Percentiles rank a stretch among this genome's conserved stretches.
Evolutionary conservation across 2,113 vertebrate species (phyloP).

Genomic region (Tachysurus vachellii): DNA sequence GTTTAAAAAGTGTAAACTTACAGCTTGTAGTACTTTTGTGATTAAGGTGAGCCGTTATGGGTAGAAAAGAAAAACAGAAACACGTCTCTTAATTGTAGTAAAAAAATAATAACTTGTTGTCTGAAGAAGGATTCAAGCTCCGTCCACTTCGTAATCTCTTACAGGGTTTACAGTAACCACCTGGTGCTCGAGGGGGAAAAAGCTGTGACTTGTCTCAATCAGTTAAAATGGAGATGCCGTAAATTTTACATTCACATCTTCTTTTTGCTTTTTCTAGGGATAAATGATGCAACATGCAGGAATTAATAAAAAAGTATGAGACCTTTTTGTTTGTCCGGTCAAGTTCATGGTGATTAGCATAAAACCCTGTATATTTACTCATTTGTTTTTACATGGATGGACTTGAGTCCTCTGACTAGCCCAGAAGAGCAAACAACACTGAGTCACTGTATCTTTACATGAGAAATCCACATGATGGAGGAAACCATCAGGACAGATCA

Average conservation of each 20-base stretch:
- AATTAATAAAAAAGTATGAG: not conserved
- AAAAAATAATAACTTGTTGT: not conserved
- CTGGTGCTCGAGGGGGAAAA: not conserved
- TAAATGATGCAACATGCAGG: not conserved
- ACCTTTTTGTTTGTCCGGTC: not conserved
- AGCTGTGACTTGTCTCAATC: too few relatives aligned
- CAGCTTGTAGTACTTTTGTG: not conserved
- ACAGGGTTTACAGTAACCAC: not conserved
- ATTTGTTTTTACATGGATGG: too few relatives aligned
- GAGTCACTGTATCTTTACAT: not conserved
- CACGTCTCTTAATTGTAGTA: not conserved
- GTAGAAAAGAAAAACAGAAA: not conserved
- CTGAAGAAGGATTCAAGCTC: not conserved
- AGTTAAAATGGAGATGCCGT: too few relatives aligned
- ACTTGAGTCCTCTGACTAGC: too few relatives aligned
- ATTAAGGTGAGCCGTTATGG: not conserved
- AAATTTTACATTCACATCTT: too few relatives aligned
- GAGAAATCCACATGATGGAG: not conserved
- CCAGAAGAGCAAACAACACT: too few relatives aligned
- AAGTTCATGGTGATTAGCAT: not conserved
- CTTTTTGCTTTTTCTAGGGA: too few relatives aligned
- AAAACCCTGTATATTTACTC: not conserved
- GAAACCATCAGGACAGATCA: too few relatives aligned
- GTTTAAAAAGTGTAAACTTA: too few relatives aligned
- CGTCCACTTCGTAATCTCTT: not conserved